Conservation (phyloP, 2,797 vertebrate species). For the Galaxias olidus region DNA sequence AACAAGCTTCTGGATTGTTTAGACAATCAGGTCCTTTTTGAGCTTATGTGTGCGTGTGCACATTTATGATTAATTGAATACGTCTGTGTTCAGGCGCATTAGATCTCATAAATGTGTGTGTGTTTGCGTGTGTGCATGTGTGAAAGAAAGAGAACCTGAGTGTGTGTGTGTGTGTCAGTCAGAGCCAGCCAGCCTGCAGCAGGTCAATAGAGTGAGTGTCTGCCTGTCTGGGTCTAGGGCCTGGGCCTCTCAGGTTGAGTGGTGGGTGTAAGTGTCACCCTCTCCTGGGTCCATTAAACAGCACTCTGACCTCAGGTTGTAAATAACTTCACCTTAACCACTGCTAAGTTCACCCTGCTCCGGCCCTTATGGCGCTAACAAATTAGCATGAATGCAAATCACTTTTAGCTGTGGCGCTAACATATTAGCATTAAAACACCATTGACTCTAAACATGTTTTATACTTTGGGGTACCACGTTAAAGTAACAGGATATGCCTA, state of each 20-base stretch:
- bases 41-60: conserved; percentile 24
- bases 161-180: conserved; percentile 25
- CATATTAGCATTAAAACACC: too few species aligned
- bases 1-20: not conserved
- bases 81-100: conserved; percentile 9
- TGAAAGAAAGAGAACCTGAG: conserved; percentile 21
- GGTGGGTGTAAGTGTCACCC: conserved; percentile 60
- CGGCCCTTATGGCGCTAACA: not conserved
- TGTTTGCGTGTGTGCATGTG: conserved; percentile 26
- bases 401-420: not conserved
- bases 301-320: conserved; percentile 49
- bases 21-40: conserved; percentile 6
- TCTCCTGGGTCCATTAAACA: conserved; percentile 63
- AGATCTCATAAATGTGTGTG: not conserved
- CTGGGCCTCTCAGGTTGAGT: conserved; percentile 53
- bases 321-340: conserved; percentile 51
- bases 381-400: too few species aligned
- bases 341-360: conserved; percentile 19
- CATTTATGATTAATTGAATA: conserved; percentile 10
- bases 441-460: too few species aligned
- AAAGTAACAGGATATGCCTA: too few species aligned
- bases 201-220: conserved; percentile 69
- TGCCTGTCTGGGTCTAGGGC: conserved; percentile 58
- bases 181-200: conserved; percentile 59
- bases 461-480: too few species aligned